phyloP scores from a whole-genome alignment of 1,140 invertebrate species.

The Asobara japonica region DNA sequence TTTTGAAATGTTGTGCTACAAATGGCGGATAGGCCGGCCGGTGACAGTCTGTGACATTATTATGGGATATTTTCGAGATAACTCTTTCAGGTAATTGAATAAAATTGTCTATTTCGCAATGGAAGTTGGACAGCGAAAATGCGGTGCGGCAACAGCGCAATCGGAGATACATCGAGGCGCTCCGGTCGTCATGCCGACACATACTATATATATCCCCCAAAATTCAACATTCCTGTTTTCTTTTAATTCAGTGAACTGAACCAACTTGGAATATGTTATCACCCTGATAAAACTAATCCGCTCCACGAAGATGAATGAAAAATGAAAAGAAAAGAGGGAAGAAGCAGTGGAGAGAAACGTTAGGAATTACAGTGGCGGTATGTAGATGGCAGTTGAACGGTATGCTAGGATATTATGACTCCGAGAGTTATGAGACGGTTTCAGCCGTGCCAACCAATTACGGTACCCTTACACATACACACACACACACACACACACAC shows the following conservation, averaged over 20 bases:
- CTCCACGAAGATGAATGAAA: neutral
- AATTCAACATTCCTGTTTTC: neutral
- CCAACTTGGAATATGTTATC: neutral
- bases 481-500: too few relatives aligned
- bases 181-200: too few relatives aligned
- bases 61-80: too few relatives aligned
- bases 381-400: slow-evolving; percentile 31
- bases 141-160: too few relatives aligned
- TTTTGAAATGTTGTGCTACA: too few relatives aligned
- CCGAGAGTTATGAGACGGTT: slow-evolving; percentile 30
- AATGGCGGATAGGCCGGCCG: too few relatives aligned
- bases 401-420: slow-evolving; percentile 37
- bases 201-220: too few relatives aligned
- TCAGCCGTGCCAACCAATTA: slow-evolving; percentile 24
- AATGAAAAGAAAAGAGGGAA: neutral
- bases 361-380: slow-evolving; percentile 16
- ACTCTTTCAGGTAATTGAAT: too few relatives aligned
- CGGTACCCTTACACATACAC: slow-evolving; percentile 13
- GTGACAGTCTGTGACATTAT: too few relatives aligned
- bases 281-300: neutral
- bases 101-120: too few relatives aligned
- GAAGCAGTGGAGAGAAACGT: neutral
- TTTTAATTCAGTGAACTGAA: neutral
- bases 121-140: too few relatives aligned
- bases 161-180: too few relatives aligned